Conservation (phyloP, 2,888 invertebrate genomes). For the Cheilosia pagana region DNA sequence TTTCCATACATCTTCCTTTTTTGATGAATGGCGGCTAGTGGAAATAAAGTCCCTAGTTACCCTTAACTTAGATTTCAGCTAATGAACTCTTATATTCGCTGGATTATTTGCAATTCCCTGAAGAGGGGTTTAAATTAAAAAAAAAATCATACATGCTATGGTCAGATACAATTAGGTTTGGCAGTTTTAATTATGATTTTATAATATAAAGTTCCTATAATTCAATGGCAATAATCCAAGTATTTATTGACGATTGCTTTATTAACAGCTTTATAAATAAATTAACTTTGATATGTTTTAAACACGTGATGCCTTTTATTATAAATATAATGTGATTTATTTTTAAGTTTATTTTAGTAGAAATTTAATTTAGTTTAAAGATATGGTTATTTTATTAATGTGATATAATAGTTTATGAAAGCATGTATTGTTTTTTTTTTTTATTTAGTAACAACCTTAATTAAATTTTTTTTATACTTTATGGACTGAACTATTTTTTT, state of each 20-base stretch:
- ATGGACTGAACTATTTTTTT: no score
- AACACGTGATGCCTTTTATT: not conserved
- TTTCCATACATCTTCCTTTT: not conserved
- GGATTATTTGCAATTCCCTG: not conserved
- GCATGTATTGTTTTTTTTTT: no score
- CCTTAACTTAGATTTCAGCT: no score
- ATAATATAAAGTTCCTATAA: not conserved
- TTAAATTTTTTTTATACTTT: no score
- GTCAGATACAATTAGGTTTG: not conserved
- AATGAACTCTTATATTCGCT: no score
- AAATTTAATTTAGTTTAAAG: not conserved
- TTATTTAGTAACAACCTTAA: no score
- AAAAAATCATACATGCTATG: not conserved
- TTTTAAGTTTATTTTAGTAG: not conserved
- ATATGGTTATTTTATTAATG: not conserved
- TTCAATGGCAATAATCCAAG: not conserved
- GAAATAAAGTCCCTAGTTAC: not conserved
- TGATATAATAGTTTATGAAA: no score
- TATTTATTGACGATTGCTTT: not conserved
- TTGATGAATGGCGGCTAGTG: not conserved
- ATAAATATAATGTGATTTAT: constrained; percentile 1
- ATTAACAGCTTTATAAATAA: not conserved
- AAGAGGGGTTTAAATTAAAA: not conserved
- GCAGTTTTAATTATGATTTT: not conserved
- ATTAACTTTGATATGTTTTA: not conserved